A percentile compares a stretch with the other conserved stretches of the same genome.
Evolutionary conservation across 1,140 invertebrate species (phyloP).

Genomic region (Drosophila kanapiae): DNA sequence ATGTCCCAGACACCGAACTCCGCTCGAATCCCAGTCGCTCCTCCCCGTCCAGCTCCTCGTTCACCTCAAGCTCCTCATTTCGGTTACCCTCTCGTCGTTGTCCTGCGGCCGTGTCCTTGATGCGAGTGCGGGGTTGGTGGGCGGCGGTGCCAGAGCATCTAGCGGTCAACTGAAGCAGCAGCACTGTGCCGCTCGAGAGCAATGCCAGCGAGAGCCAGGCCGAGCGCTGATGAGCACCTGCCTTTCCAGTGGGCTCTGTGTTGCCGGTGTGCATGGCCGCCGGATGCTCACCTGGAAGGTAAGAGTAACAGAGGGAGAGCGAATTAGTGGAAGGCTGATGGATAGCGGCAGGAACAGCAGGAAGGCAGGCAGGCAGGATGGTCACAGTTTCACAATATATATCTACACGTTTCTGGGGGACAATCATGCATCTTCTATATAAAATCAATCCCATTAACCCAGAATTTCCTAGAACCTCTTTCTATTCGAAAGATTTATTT

Average conservation of each 20-base stretch:
- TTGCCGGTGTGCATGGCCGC: slow-evolving; percentile 90
- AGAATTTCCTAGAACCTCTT: no score
- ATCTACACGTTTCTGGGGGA: neutral
- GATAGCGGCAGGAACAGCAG: neutral
- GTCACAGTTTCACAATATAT: neutral
- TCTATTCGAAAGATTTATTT: neutral
- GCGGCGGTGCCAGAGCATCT: slow-evolving; percentile 7
- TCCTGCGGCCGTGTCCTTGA: slow-evolving; percentile 20
- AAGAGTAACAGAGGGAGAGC: neutral
- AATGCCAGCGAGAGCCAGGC: slow-evolving; percentile 55
- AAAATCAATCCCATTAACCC: no score
- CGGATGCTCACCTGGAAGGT: slow-evolving; percentile 90
- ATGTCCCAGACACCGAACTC: slow-evolving; percentile 45
- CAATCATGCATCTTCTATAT: neutral
- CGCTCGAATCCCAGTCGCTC: slow-evolving; percentile 1
- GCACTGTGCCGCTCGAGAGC: slow-evolving; percentile 43
- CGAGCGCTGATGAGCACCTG: slow-evolving; percentile 68
- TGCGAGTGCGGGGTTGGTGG: neutral
- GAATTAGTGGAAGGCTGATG: neutral
- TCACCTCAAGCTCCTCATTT: neutral
- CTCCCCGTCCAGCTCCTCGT: neutral
- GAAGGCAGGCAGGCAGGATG: neutral
- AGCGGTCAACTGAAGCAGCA: slow-evolving; percentile 33
- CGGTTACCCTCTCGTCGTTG: neutral
- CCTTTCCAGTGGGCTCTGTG: slow-evolving; percentile 86